A percentile compares a stretch with the other conserved stretches of the same genome.
Evolutionary conservation across 2,113 vertebrate genomes (phyloP).

Genomic region (Anthoscopus minutus): DNA sequence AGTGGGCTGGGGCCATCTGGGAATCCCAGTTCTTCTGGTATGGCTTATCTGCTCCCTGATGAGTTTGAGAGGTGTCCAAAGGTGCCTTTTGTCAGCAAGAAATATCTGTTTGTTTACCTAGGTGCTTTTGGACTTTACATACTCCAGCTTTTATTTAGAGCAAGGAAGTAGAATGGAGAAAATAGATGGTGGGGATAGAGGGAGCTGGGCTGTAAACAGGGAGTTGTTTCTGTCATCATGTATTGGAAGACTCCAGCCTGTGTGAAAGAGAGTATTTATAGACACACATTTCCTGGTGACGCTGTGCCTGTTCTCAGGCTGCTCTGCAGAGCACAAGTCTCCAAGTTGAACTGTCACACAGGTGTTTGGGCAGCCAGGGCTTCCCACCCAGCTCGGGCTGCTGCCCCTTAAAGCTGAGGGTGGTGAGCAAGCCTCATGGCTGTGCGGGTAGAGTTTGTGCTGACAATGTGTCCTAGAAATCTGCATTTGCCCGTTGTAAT

Average conservation of each 20-base stretch:
- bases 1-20: neutral
- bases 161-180: neutral
- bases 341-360: fast-evolving
- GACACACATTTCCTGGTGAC: fast-evolving
- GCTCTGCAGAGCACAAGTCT: neutral
- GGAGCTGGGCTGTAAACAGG: fast-evolving
- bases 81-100: neutral
- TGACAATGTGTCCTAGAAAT: neutral
- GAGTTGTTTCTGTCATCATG: neutral
- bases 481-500: neutral
- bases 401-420: fast-evolving
- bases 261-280: neutral
- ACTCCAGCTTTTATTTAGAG: neutral
- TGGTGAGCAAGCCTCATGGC: fast-evolving
- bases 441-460: neutral
- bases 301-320: fast-evolving
- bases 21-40: fast-evolving
- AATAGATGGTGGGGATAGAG: neutral
- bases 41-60: no score
- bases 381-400: fast-evolving
- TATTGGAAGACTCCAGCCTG: neutral
- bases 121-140: neutral
- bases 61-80: neutral
- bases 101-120: neutral
- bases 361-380: neutral